Evolutionary conservation across 2,113 vertebrate genomes (phyloP), one percentile per base, ranked within the genome.

Genomic region (Myxocyprinus asiaticus): DNA sequence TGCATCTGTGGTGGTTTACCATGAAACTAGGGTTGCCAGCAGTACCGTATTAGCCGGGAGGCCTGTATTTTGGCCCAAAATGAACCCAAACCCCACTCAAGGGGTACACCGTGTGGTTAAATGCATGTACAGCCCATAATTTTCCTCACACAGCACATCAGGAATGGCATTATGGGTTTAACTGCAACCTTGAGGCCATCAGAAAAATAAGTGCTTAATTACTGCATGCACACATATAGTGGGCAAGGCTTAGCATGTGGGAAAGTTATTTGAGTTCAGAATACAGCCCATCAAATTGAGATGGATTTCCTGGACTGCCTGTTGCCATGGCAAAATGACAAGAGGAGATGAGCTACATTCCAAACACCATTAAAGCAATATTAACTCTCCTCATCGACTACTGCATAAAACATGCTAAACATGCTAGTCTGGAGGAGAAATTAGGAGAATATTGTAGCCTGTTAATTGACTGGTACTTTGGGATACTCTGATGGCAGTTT

Each of bases 271-370:
- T 33, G 22, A 33, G 3, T 33, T 63, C 48, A 69, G 45, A 75
- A 68, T 62, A 9, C 1, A 9, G 4, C 53, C 42, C 42, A 62
- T 73, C 43, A 71, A 33, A 66, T 42, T 62, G 9, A 61, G 53
- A 74, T 74, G n/a, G 69, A 80, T 75, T 78, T 73, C 63, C 33
- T 62, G 70, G 66, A 77, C 45, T 11, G 45, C 43, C 22, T 81
- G 74, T 84, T 84, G 78, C 78, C 74, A 83, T 80, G 78, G 67
- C 69, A 62, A 14, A 66, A 66, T 45, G 22, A 56, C 50, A 64
- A 83, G 67, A 33, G 22, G n/a, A 15, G 58, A 68, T 77, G 61
- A 69, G 62, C 62, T 51, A 53, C 63, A 48, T 71, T 70, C 45
- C 67, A 78, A 72, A 72, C 33, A 63, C 33, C 76, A 82, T 82